Conservation (phyloP, 2,113 vertebrate genomes). For the Macquaria ambigua region DNA sequence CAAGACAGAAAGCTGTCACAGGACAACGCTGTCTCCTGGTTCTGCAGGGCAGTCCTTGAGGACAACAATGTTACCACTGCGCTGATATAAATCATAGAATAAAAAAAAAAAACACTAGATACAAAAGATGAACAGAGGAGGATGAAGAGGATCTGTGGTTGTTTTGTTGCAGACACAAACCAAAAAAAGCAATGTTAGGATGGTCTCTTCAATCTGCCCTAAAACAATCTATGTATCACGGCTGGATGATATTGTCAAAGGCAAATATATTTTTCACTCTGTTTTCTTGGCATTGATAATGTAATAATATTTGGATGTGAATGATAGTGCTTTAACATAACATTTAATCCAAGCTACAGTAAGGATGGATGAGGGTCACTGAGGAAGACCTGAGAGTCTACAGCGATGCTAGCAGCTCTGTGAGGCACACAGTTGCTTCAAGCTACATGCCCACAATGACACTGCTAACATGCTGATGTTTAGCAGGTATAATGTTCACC, state of each 20-base stretch:
- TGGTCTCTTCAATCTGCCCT: not conserved
- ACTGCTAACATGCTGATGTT: too few species aligned
- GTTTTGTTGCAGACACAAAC: not conserved
- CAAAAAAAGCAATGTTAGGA: not conserved
- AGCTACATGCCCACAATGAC: too few species aligned
- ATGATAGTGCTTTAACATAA: too few species aligned
- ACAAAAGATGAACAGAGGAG: not conserved
- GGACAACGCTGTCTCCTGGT: conserved; percentile 51
- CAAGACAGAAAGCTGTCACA: conserved; percentile 58
- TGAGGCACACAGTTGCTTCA: not conserved
- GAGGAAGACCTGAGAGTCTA: not conserved
- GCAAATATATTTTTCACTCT: not conserved
- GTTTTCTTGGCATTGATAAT: too few species aligned
- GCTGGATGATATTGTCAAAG: not conserved
- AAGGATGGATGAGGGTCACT: not conserved
- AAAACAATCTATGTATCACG: not conserved
- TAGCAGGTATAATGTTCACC: not conserved
- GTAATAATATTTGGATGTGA: not conserved
- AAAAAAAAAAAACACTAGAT: conserved; percentile 13
- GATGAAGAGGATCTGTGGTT: conserved; percentile 24
- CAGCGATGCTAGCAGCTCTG: not conserved
- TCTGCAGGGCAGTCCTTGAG: conserved; percentile 43
- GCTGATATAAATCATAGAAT: conserved; percentile 37
- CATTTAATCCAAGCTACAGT: not conserved
- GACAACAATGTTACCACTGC: conserved; percentile 38